Evolutionary conservation across 2,113 vertebrate genomes (phyloP), one percentile per base, ranked within the genome.

Genomic region (Entelurus aequoreus): DNA sequence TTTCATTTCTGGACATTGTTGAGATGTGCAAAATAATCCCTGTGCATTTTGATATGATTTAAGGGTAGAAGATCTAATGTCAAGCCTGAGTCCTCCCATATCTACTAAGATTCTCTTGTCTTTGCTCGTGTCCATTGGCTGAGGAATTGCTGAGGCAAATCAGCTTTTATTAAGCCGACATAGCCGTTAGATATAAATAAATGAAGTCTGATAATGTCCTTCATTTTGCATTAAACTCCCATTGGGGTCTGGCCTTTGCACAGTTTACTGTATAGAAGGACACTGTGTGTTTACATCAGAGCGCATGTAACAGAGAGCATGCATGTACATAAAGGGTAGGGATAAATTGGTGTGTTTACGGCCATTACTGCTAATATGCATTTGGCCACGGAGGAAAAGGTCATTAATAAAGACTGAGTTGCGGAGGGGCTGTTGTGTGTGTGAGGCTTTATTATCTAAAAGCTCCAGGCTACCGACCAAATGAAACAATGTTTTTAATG

Each of bases 401-500:
- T 78, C 71, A 83, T 84, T 77, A 81, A 76, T 82, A 66, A 83
- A 77, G 75, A 69, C 66, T 53, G 19, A 56, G 58, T 69, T 54
- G 13, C 56, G 69, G 54, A 53, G 48, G 50, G 8, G 42, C 15
- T 57, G 47, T 59, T 61, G 51, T 46, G 62, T 74, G 38, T 21
- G 59, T 52, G 52, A 60, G 55, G 54, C 55, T 72, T 78, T 76
- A 80, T 77, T 80, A 69, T 68, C 76, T 42, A 42, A 38, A 71
- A 52, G 72, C 86, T 77, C 12, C 49, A 68, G 84, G 83, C 78
- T 76, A 69, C 55, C 28, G 42, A 65, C 60, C 59, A 6, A 74
- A 77, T 77, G 66, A 82, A 79, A 75, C 74, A 74, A 80, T 82
- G 66, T 64, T 85, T 83, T 78, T 78, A 78, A 77, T 77, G 56